Percentiles rank a stretch among this genome's conserved stretches.
Conservation (phyloP, 2,888 invertebrate species). For the Hypena proboscidalis region DNA sequence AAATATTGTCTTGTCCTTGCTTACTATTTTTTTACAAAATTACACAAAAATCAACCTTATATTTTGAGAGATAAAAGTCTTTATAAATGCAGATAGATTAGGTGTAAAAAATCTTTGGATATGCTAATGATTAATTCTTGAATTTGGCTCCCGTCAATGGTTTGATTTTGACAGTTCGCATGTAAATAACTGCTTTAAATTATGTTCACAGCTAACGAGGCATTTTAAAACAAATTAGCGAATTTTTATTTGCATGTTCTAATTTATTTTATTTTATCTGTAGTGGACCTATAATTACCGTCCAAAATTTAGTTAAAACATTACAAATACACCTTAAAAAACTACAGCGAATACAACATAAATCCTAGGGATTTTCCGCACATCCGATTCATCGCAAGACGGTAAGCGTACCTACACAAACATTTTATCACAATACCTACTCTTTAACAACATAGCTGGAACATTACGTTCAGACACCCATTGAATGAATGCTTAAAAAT, state of each 20-base stretch:
- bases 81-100: not conserved
- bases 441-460: too few species aligned
- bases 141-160: slow-evolving; percentile 42
- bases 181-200: slow-evolving; percentile 26
- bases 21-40: slow-evolving; percentile 14
- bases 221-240: slow-evolving; percentile 2
- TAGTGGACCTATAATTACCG: too few species aligned
- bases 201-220: slow-evolving; percentile 9
- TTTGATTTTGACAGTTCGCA: slow-evolving; percentile 42
- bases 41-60: slow-evolving; percentile 18
- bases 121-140: slow-evolving; percentile 51
- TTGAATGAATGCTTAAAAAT: too few species aligned
- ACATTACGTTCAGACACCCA: too few species aligned
- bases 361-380: too few species aligned
- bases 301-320: too few species aligned
- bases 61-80: not conserved
- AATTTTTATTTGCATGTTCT: not conserved
- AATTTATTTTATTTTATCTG: not conserved
- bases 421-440: too few species aligned
- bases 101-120: slow-evolving; percentile 39
- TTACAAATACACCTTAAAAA: too few species aligned
- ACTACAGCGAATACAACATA: too few species aligned
- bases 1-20: slow-evolving; percentile 50
- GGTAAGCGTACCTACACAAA: too few species aligned
- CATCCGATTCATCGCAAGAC: too few species aligned